Evolutionary conservation across 2,888 invertebrate genomes (phyloP).

Genomic region (Cephus nigrinus): DNA sequence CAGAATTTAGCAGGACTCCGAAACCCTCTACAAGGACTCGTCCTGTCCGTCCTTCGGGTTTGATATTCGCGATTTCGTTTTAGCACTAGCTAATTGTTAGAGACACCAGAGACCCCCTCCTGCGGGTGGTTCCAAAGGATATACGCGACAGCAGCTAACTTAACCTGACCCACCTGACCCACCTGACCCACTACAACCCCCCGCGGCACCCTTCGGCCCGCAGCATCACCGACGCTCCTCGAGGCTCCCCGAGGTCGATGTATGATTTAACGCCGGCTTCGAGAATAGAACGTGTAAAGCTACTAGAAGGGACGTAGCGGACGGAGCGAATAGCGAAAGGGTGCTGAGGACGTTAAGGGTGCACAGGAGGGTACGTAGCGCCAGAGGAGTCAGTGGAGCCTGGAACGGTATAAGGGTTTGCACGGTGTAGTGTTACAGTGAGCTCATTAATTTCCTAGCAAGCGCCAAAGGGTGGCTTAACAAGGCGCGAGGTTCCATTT

Average conservation of each 20-base stretch:
- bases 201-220: conserved; percentile 14
- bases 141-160: conserved; percentile 43
- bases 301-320: conserved; percentile 14
- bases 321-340: conserved; percentile 12
- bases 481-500: conserved; percentile 59
- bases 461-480: conserved; percentile 59
- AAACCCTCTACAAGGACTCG: too few species aligned
- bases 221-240: conserved; percentile 35
- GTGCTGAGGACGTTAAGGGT: background rate
- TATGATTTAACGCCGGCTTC: conserved; percentile 62
- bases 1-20: too few species aligned
- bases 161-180: background rate
- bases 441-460: conserved; percentile 63
- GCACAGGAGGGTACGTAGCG: conserved; percentile 1
- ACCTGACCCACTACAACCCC: background rate
- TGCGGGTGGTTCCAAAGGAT: conserved; percentile 47
- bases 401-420: conserved; percentile 54
- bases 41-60: background rate
- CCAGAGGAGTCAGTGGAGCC: conserved; percentile 14
- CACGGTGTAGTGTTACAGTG: conserved; percentile 61
- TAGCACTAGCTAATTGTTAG: background rate
- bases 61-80: background rate
- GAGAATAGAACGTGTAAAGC: conserved; percentile 52
- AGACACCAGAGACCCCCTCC: conserved; percentile 26
- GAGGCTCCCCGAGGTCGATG: conserved; percentile 55